These are phyloP conservation scores for Acanthochromis polyacanthus DNA, from an alignment of 2,113 vertebrate genomes.

Conservation along the genomic window DNA sequence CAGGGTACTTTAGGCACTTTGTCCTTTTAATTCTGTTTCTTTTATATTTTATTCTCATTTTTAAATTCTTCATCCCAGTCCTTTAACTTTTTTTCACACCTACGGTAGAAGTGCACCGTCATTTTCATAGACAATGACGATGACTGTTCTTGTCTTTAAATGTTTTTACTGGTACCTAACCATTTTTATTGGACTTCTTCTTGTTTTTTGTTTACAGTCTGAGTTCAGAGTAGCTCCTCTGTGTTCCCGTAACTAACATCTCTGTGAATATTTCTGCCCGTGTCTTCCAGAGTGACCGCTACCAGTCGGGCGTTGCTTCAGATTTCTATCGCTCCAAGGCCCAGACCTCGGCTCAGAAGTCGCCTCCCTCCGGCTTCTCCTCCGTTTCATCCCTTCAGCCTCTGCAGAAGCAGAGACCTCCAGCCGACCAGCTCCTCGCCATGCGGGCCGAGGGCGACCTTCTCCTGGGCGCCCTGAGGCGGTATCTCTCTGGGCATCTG, in stretches of 20 bases:
- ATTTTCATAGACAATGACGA: too few species aligned
- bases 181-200: too few species aligned
- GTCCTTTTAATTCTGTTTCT: too few species aligned
- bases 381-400: constrained; percentile 50
- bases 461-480: constrained; percentile 82
- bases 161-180: too few species aligned
- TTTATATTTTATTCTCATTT: too few species aligned
- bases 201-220: too few species aligned
- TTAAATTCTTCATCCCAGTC: too few species aligned
- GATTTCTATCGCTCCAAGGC: constrained; percentile 71
- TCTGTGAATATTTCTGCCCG: not conserved
- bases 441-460: constrained; percentile 63
- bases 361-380: constrained; percentile 63
- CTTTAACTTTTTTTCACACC: too few species aligned
- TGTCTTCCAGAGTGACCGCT: constrained; percentile 75
- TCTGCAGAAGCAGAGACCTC: constrained; percentile 47
- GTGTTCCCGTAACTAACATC: not conserved
- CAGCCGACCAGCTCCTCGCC: constrained; percentile 28
- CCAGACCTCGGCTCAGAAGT: constrained; percentile 50
- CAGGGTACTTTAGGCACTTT: too few species aligned
- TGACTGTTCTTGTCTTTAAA: too few species aligned
- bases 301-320: constrained; percentile 58
- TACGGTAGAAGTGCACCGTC: too few species aligned
- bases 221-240: too few species aligned
- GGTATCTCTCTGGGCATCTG: constrained; percentile 80